phyloP scores from a whole-genome alignment of 2,797 vertebrate species.

The Anas acuta region DNA sequence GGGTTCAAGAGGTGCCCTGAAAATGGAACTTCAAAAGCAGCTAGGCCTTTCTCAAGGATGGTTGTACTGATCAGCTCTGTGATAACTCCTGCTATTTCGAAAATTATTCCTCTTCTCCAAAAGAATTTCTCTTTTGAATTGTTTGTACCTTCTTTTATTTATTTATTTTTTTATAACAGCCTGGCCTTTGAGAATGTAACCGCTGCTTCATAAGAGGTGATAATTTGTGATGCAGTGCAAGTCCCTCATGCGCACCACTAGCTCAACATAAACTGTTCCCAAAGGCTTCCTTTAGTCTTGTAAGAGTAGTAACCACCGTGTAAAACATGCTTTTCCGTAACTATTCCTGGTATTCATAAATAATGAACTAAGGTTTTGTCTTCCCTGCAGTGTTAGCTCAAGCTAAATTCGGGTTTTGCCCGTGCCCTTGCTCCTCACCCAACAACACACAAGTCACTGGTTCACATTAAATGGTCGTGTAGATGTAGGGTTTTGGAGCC shows the following conservation, averaged over 20 bases:
- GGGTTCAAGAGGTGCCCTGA: not conserved
- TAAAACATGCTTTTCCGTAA: not conserved
- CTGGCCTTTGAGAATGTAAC: not conserved
- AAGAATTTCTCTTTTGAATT: not conserved
- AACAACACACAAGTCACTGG: rapidly evolving
- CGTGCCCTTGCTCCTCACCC: not conserved
- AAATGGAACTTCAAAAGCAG: not conserved
- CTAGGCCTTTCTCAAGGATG: not conserved
- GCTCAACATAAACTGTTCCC: not conserved
- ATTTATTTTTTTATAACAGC: not conserved
- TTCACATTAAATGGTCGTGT: not conserved
- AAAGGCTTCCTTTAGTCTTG: not conserved
- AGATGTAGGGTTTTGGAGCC: not conserved
- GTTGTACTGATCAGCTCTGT: not conserved
- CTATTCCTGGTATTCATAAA: slow-evolving; percentile 19
- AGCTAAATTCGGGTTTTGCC: not conserved
- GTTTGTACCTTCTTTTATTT: not conserved
- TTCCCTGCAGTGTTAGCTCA: not conserved
- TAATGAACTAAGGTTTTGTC: not conserved
- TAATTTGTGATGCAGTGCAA: slow-evolving; percentile 25
- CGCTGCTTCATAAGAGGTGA: not conserved
- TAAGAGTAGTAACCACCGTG: not conserved
- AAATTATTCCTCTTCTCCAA: not conserved
- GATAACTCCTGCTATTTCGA: not conserved
- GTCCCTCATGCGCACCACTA: not conserved